Conservation (phyloP, 2,888 invertebrate genomes). For the Volucella bombylans region DNA sequence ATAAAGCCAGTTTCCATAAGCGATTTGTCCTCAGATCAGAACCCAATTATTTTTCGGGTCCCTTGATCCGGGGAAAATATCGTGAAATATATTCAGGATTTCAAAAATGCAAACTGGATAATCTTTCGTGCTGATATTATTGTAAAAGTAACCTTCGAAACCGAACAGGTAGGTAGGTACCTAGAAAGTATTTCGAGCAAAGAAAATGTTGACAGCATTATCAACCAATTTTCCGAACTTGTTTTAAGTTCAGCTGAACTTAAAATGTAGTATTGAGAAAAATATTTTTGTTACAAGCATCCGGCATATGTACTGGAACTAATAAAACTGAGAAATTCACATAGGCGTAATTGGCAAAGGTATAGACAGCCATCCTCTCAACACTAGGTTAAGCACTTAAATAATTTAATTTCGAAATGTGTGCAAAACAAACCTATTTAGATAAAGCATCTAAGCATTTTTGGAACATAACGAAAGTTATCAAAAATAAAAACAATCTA, state of each 20-base stretch:
- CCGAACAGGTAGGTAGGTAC: too few species aligned
- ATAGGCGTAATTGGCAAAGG: background rate
- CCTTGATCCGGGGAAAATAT: background rate
- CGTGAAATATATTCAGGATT: constrained; percentile 3
- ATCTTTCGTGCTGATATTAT: background rate
- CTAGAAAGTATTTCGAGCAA: too few species aligned
- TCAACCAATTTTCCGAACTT: background rate
- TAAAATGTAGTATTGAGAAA: too few species aligned
- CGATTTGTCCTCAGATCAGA: too few species aligned
- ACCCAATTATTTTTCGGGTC: too few species aligned
- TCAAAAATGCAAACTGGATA: background rate
- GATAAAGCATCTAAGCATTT: too few species aligned
- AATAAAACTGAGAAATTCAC: constrained; percentile 1
- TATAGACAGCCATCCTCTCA: background rate
- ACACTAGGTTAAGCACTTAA: background rate
- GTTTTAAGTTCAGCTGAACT: constrained; percentile 8
- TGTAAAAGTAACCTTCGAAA: background rate
- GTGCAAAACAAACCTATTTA: too few species aligned
- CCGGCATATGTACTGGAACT: background rate
- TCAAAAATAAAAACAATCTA: too few species aligned
- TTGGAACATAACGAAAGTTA: too few species aligned
- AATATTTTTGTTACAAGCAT: background rate
- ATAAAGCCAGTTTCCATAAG: too few species aligned
- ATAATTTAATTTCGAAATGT: constrained; percentile 1
- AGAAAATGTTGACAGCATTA: too few species aligned